Conservation (phyloP, 2,888 invertebrate genomes). For the Dicroscelio sp. region DNA sequence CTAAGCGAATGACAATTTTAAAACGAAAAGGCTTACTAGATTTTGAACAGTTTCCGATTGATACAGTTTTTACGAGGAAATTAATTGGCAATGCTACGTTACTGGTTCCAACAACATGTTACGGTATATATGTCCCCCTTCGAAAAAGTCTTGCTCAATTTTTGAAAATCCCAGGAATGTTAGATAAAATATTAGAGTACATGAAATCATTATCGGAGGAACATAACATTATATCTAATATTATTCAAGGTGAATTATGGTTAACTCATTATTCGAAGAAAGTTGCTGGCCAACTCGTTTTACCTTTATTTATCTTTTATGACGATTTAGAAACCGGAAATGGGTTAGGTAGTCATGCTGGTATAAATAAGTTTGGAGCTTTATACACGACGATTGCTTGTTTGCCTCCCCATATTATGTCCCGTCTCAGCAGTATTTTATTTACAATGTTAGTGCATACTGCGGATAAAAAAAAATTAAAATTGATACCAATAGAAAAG, state of each 20-base stretch:
- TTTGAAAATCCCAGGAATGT: not conserved
- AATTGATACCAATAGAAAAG: not conserved
- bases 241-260: not conserved
- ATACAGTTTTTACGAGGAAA: not conserved
- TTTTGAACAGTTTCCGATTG: not conserved
- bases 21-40: not conserved
- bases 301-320: not conserved
- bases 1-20: not conserved
- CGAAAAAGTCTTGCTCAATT: not conserved
- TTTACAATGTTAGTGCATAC: not conserved
- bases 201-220: not conserved
- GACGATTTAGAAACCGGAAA: not conserved
- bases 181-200: not conserved
- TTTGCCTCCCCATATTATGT: not conserved
- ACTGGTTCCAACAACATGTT: not conserved
- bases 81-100: not conserved
- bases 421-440: not conserved
- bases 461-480: not conserved
- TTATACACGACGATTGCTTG: not conserved
- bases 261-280: not conserved
- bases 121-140: not conserved
- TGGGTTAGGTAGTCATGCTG: not conserved
- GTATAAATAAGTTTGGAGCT: not conserved
- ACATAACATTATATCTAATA: not conserved
- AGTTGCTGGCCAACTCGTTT: not conserved